phyloP scores from a whole-genome alignment of 2,888 invertebrate species.

The Callinectes sapidus region DNA sequence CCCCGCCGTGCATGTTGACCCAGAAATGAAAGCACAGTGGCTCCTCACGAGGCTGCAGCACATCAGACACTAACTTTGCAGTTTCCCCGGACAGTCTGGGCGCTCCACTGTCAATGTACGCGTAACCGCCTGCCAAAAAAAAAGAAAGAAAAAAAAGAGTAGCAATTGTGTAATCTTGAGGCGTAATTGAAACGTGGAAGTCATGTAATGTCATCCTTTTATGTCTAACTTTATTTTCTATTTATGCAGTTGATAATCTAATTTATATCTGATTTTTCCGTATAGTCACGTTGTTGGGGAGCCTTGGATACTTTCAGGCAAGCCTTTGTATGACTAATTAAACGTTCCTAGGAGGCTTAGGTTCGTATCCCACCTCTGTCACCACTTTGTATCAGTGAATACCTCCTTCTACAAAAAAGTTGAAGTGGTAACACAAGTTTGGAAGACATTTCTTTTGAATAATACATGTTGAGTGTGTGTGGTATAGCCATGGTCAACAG shows the following conservation, averaged over 20 bases:
- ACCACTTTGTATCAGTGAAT: too few species aligned
- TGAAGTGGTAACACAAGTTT: neutral
- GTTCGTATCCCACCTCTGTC: too few species aligned
- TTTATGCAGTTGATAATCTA: neutral
- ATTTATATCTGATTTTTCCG: neutral
- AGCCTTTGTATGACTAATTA: too few species aligned
- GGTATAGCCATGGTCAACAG: too few species aligned
- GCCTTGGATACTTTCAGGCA: too few species aligned
- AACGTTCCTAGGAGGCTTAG: too few species aligned
- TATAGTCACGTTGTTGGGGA: too few species aligned
- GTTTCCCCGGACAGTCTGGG: slow-evolving; percentile 74
- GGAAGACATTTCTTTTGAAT: too few species aligned
- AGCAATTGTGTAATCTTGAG: too few species aligned
- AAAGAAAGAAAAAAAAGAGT: neutral
- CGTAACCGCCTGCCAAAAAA: slow-evolving; percentile 74
- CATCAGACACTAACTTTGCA: slow-evolving; percentile 74
- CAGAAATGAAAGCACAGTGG: slow-evolving; percentile 70
- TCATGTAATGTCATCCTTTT: neutral
- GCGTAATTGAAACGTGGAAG: too few species aligned
- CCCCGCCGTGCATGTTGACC: slow-evolving; percentile 71
- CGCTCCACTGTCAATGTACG: slow-evolving; percentile 75
- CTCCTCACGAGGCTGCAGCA: slow-evolving; percentile 47
- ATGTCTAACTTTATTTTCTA: neutral
- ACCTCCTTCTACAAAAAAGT: neutral
- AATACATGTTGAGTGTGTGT: too few species aligned